Evolutionary conservation across 2,113 vertebrate genomes (phyloP), one percentile per base, ranked within the genome.

Genomic region (Cebus imitator): DNA sequence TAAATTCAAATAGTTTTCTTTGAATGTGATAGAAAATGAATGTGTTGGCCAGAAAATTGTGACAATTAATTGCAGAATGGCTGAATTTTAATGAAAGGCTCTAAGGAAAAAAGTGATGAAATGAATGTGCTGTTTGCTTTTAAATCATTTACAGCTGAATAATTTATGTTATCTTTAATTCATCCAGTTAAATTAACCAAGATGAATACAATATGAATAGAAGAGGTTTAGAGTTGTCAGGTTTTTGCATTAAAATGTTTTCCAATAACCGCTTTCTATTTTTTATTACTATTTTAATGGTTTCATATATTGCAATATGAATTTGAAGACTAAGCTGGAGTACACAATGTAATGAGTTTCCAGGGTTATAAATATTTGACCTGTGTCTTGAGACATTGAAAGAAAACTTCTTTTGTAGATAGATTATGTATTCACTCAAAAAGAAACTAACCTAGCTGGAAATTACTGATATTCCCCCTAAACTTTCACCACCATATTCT

Each of bases 141-240:
- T 92, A 98, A 97, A 96, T 98, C 72, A 94, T 96, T 97, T 98
- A 96, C 72, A 80, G 55, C 93, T 97, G 95, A 97, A 96, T 98
- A 98, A 97, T 98, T 98, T 96, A 97, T 93, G 61, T 92, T 98
- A 96, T 89, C 88, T 96, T 97, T 97, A 97, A 97, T 98, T 97
- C 78, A 94, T 86, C 76, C 84, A 96, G 79, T 95, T 97, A 95
- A 98, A 97, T 96, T 93, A 82, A 95, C 95, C 80, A 92, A 88
- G 79, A 89, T 55, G 91, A 81, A 95, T 91, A 78, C 85, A 97
- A 85, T 87, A 90, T 94, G 83, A 98, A 94, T 88, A 96, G 78
- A 95, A 76, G 37, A 96, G 57, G 82, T 94, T 97, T 97, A 13
- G 87, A 97, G 94, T 95, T 94, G 81, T 92, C 52, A 92, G 52